A percentile compares a stretch with the other conserved stretches of the same genome.
Evolutionary conservation across 2,797 vertebrate genomes (phyloP).

Genomic region (Hippoglossus hippoglossus): DNA sequence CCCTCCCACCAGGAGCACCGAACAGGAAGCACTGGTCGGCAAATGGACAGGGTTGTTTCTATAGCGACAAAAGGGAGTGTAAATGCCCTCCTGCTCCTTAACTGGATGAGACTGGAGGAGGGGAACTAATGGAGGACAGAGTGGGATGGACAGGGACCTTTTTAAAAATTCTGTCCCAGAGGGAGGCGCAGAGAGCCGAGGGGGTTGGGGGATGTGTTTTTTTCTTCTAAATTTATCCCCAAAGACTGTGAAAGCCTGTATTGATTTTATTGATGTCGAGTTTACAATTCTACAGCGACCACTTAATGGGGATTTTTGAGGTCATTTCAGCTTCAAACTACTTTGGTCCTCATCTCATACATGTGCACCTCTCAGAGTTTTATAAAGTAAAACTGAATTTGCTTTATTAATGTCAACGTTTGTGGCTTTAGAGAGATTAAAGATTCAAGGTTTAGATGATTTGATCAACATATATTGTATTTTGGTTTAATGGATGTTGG

Average conservation of each 20-base stretch:
- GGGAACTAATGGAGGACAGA: conserved; percentile 26
- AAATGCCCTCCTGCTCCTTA: conserved; percentile 44
- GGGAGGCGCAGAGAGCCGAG: conserved; percentile 9
- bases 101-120: conserved; percentile 53
- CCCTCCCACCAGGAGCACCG: conserved; percentile 42
- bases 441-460: too few relatives aligned
- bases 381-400: too few relatives aligned
- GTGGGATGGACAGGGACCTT: conserved; percentile 36
- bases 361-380: too few relatives aligned
- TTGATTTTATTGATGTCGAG: conserved; percentile 54
- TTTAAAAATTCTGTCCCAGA: conserved; percentile 26
- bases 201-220: background rate
- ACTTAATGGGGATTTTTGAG: conserved; percentile 30
- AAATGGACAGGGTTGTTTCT: conserved; percentile 63
- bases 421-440: too few relatives aligned
- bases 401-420: too few relatives aligned
- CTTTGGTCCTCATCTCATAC: background rate
- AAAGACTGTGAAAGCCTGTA: conserved; percentile 29
- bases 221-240: conserved; percentile 5
- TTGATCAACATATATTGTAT: too few relatives aligned
- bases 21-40: conserved; percentile 66
- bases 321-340: conserved; percentile 23
- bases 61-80: conserved; percentile 31
- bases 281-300: conserved; percentile 22
- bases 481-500: too few relatives aligned